A percentile compares a stretch with the other conserved stretches of the same genome.
phyloP scores from a whole-genome alignment of 2,113 vertebrate genomes.

The Pseudopipra pipra region DNA sequence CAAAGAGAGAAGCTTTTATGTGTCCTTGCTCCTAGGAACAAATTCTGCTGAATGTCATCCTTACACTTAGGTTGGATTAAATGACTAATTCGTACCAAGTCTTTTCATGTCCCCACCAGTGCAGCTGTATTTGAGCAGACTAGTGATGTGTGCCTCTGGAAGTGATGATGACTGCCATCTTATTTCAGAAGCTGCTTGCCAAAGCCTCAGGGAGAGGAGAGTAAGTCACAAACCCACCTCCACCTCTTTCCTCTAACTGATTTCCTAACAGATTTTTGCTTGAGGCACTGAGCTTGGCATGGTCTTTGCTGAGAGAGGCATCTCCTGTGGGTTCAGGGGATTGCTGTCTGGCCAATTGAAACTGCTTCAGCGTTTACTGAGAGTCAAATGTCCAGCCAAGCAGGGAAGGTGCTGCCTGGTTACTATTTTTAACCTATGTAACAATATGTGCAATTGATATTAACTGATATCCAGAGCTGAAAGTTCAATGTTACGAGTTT shows the following conservation, averaged over 20 bases:
- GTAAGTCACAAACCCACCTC: not conserved
- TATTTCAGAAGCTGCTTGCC: conserved; percentile 18
- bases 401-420: not conserved
- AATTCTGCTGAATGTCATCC: conserved; percentile 37
- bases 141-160: conserved; percentile 3
- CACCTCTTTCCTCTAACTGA: not conserved
- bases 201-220: conserved; percentile 1
- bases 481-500: not conserved
- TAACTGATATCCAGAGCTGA: not conserved
- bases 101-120: conserved; percentile 32
- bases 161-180: not conserved
- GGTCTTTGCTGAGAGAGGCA: conserved; percentile 4
- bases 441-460: not conserved
- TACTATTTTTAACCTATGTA: conserved; percentile 44
- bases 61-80: conserved; percentile 12
- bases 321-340: not conserved
- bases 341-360: not conserved
- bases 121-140: not conserved
- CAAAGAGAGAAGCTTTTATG: not conserved
- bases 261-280: conserved; percentile 26
- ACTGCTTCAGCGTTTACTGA: not conserved
- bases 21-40: not conserved
- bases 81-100: conserved; percentile 26
- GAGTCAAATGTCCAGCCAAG: conserved; percentile 41
- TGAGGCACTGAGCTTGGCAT: not conserved